Percentiles rank a stretch among this genome's conserved stretches.
Evolutionary conservation across 2,113 vertebrate species (phyloP).

Genomic region (Aspiorhynchus laticeps): DNA sequence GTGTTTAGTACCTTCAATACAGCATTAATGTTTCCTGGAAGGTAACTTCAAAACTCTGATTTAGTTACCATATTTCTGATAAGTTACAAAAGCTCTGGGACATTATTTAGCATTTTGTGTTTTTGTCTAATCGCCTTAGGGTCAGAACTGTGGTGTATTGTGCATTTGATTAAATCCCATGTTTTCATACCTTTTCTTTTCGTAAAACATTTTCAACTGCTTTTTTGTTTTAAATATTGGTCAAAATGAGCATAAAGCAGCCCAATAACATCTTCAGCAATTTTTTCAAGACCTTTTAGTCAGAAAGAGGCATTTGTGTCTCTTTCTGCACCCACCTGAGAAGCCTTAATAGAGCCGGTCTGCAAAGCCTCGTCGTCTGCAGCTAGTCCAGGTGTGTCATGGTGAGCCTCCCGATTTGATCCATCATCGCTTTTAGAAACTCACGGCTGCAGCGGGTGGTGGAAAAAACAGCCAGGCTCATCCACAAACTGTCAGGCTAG

Average conservation of each 20-base stretch:
- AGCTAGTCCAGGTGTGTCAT: not conserved
- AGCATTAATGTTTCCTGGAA: not conserved
- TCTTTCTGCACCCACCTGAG: not conserved
- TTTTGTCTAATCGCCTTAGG: not conserved
- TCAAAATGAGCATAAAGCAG: not conserved
- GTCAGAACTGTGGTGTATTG: not conserved
- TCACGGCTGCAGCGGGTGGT: not conserved
- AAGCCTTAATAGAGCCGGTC: not conserved
- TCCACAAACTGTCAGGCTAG: constrained; percentile 11
- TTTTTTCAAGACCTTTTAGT: not conserved
- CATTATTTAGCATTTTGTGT: not conserved
- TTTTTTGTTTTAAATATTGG: not conserved
- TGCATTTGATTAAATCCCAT: not conserved
- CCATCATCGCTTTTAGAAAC: not conserved
- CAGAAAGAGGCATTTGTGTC: not conserved
- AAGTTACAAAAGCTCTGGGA: not conserved
- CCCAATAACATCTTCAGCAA: not conserved
- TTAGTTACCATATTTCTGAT: constrained; percentile 20
- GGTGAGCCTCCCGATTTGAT: not conserved
- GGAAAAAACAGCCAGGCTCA: not conserved
- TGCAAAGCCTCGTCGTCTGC: not conserved
- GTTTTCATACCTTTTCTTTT: not conserved
- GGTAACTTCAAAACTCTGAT: constrained; percentile 2
- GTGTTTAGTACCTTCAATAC: constrained; percentile 24
- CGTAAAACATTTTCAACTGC: not conserved